Percentiles rank a stretch among this genome's conserved stretches.
Conservation (phyloP, 2,888 invertebrate species). For the Terebella lapidaria region DNA sequence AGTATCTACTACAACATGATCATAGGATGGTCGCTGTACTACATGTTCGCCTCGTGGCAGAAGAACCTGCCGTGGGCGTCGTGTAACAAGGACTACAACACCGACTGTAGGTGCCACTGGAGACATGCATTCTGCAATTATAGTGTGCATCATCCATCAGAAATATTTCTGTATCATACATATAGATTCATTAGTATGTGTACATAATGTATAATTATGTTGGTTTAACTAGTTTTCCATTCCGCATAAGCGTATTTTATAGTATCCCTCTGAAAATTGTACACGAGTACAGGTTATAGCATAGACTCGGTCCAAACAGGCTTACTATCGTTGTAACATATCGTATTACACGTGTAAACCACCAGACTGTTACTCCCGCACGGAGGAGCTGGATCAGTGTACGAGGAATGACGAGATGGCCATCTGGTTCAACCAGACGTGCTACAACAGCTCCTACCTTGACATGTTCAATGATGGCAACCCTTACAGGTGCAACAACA, state of each 20-base stretch:
- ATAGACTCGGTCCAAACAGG: no score
- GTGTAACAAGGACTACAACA: constrained; percentile 53
- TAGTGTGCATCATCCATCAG: no score
- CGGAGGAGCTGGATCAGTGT: background rate
- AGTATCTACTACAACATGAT: constrained; percentile 77
- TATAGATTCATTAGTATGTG: no score
- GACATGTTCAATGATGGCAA: constrained; percentile 2
- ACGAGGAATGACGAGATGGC: background rate
- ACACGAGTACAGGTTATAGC: no score
- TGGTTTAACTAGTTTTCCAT: no score
- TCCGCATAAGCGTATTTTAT: no score
- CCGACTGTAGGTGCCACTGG: constrained; percentile 21
- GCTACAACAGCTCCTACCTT: constrained; percentile 21
- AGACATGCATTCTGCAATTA: no score
- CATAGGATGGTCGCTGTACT: constrained; percentile 72
- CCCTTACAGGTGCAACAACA: background rate
- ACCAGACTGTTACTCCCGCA: background rate
- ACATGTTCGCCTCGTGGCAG: constrained; percentile 67
- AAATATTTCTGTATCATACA: no score
- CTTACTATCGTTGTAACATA: no score
- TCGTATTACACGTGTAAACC: no score
- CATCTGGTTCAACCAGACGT: constrained; percentile 22
- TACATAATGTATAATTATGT: no score
- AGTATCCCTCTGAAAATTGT: no score
- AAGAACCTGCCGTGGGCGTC: constrained; percentile 66